Evolutionary conservation across 92 coral and sea anemone species (phyloP).

Genomic region (Bergia puertoricense): DNA sequence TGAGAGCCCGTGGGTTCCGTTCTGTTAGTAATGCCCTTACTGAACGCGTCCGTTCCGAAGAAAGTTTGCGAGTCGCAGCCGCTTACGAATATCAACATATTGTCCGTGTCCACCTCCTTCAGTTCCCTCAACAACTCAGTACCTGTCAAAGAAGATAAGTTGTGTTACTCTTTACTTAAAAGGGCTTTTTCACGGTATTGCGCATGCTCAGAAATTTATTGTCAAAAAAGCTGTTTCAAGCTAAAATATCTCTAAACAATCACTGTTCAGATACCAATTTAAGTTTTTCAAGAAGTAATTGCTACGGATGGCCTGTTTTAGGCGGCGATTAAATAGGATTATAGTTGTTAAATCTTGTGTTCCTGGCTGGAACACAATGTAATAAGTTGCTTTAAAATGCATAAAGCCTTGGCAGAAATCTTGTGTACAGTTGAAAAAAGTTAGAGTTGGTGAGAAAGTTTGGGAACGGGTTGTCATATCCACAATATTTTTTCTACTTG

Average conservation of each 20-base stretch:
- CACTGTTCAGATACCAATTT: too few species aligned
- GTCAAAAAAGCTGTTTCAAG: too few species aligned
- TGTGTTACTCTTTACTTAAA: not conserved
- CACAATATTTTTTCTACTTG: too few species aligned
- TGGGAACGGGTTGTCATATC: not conserved
- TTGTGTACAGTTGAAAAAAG: not conserved
- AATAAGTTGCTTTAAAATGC: too few species aligned
- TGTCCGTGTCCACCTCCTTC: slow-evolving; percentile 20
- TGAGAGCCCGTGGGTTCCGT: not conserved
- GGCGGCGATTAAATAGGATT: too few species aligned
- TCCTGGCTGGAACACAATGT: too few species aligned
- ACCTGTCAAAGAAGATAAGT: not conserved
- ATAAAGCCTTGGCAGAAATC: not conserved
- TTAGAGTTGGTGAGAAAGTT: not conserved
- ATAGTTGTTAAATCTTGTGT: too few species aligned
- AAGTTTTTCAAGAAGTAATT: too few species aligned
- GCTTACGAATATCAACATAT: slow-evolving; percentile 23
- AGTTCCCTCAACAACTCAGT: slow-evolving; percentile 32
- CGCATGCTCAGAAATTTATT: too few species aligned
- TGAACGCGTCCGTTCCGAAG: slow-evolving; percentile 43
- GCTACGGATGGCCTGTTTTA: too few species aligned
- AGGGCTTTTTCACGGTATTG: too few species aligned
- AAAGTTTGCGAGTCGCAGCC: slow-evolving; percentile 32
- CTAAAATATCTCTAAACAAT: too few species aligned
- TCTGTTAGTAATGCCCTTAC: not conserved